Conservation (phyloP, 2,797 vertebrate genomes). For the Cacajao melanocephalus region DNA sequence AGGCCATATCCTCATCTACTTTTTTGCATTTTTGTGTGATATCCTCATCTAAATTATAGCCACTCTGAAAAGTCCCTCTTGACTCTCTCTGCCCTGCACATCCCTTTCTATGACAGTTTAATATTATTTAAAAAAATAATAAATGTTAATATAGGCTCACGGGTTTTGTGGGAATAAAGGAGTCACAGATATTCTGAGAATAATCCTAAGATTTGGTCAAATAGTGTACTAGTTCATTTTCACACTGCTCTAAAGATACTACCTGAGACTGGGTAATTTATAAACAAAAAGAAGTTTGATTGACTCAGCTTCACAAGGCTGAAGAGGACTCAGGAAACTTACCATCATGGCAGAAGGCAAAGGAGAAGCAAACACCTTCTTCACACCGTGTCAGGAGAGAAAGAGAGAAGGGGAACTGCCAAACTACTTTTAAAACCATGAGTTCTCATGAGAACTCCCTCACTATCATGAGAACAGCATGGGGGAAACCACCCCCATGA, state of each 20-base stretch:
- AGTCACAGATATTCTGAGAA: conserved; percentile 24
- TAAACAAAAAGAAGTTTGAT: not conserved
- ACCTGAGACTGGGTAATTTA: too few species aligned
- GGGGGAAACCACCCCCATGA: too few species aligned
- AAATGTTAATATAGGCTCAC: not conserved
- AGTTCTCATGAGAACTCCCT: too few species aligned
- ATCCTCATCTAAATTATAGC: not conserved
- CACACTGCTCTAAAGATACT: not conserved
- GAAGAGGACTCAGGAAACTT: not conserved
- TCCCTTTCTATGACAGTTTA: not conserved
- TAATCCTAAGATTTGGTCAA: conserved; percentile 23
- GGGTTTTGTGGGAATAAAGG: not conserved
- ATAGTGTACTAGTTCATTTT: not conserved
- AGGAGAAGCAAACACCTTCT: not conserved
- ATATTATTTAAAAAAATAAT: not conserved
- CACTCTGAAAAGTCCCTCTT: not conserved
- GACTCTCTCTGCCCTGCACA: not conserved
- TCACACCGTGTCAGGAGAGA: not conserved
- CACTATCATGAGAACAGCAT: too few species aligned
- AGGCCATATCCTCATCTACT: not conserved
- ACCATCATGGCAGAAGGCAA: not conserved
- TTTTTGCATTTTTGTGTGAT: not conserved
- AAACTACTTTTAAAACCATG: too few species aligned
- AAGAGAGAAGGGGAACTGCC: too few species aligned
- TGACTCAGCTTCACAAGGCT: not conserved